phyloP scores from a whole-genome alignment of 1,140 invertebrate species.

The Homalodisca vitripennis region DNA sequence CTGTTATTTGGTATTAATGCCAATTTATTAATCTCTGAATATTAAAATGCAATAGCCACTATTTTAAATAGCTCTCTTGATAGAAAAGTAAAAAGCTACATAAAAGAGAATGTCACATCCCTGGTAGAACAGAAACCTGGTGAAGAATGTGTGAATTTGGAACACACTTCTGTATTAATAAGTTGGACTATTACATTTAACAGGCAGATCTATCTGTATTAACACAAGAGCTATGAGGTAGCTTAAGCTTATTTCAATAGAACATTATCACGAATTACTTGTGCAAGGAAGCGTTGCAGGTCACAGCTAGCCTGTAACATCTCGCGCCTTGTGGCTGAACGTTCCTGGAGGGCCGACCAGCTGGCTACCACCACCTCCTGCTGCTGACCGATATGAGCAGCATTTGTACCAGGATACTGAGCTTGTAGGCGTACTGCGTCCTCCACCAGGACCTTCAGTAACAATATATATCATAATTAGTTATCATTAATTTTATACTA shows the following conservation, averaged over 20 bases:
- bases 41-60: too few species aligned
- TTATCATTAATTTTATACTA: constrained; percentile 6
- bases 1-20: too few species aligned
- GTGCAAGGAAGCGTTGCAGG: constrained; percentile 82
- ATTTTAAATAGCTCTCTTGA: too few species aligned
- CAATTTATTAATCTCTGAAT: too few species aligned
- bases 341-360: constrained; percentile 85
- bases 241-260: not conserved
- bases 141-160: too few species aligned
- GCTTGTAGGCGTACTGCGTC: constrained; percentile 85
- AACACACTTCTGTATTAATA: too few species aligned
- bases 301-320: constrained; percentile 85
- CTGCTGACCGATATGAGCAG: constrained; percentile 82
- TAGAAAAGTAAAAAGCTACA: too few species aligned
- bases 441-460: constrained; percentile 79
- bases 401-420: constrained; percentile 91
- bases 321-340: constrained; percentile 73
- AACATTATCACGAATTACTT: constrained; percentile 50
- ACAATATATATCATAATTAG: constrained; percentile 33
- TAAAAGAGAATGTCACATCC: too few species aligned
- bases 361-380: constrained; percentile 77
- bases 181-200: too few species aligned
- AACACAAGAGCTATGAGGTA: too few species aligned
- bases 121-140: too few species aligned
- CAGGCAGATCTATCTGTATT: too few species aligned